A percentile compares a stretch with the other conserved stretches of the same genome.
These are phyloP conservation scores for Drosophila putrida DNA, from an alignment of 2,888 invertebrate species.

Conservation along the genomic window DNA sequence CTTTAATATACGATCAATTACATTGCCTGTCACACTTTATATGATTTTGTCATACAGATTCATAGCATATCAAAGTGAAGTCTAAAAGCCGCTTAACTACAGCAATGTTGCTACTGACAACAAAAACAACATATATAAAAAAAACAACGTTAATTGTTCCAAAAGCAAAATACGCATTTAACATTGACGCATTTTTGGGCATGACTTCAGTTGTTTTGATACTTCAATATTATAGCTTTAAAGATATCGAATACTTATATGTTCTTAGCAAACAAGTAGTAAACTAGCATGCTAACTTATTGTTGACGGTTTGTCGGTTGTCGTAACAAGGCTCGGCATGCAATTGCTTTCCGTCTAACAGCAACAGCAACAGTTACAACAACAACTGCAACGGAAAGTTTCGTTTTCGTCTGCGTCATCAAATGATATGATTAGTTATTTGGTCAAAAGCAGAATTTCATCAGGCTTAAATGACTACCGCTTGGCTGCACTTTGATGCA, in stretches of 20 bases:
- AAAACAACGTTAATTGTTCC: constrained; percentile 51
- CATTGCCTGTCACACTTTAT: constrained; percentile 18
- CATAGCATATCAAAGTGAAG: constrained; percentile 22
- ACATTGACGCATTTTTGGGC: constrained; percentile 53
- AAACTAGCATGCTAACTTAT: constrained; percentile 17
- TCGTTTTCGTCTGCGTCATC: constrained; percentile 47
- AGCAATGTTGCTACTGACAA: constrained; percentile 19
- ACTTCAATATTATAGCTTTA: not conserved
- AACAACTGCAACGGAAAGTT: constrained; percentile 54
- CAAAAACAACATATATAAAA: constrained; percentile 16
- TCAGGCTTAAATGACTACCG: constrained; percentile 12
- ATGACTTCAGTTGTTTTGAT: constrained; percentile 16
- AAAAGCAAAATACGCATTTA: constrained; percentile 60
- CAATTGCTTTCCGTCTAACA: constrained; percentile 42
- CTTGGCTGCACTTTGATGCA: constrained; percentile 33
- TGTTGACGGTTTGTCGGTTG: constrained; percentile 26
- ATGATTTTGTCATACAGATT: constrained; percentile 26
- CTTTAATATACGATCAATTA: constrained; percentile 25
- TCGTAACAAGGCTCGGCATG: constrained; percentile 51
- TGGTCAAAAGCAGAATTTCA: constrained; percentile 41
- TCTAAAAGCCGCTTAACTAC: constrained; percentile 38
- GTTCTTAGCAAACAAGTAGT: constrained; percentile 25
- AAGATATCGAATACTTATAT: constrained; percentile 2
- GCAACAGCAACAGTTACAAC: not conserved
- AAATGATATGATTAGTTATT: constrained; percentile 17